Conservation (phyloP, 2,888 invertebrate genomes). For the Carabus problematicus region DNA sequence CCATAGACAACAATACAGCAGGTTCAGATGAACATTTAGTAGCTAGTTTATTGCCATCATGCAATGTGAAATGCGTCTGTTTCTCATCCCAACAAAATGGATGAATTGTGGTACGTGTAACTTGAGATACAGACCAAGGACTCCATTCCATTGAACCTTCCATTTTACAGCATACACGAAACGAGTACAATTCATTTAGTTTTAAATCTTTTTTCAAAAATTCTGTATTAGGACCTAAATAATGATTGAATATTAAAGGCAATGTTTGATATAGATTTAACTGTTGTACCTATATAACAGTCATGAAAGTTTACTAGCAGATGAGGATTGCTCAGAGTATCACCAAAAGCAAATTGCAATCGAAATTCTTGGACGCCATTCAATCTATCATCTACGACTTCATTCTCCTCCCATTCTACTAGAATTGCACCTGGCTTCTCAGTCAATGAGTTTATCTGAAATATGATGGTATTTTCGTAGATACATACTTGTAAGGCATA, state of each 20-base stretch:
- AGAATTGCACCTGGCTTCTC: constrained; percentile 64
- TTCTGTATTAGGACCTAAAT: constrained; percentile 58
- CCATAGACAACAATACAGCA: constrained; percentile 60
- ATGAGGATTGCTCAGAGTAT: constrained; percentile 53
- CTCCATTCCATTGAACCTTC: constrained; percentile 60
- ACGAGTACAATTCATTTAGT: constrained; percentile 60
- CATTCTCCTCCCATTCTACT: constrained; percentile 62
- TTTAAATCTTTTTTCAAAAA: constrained; percentile 62
- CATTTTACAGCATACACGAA: constrained; percentile 63
- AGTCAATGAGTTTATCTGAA: constrained; percentile 60
- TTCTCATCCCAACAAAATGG: constrained; percentile 61
- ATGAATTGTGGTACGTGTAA: constrained; percentile 59
- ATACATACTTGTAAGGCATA: not conserved
- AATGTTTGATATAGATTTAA: not conserved
- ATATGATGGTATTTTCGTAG: constrained; percentile 44
- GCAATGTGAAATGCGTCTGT: constrained; percentile 58
- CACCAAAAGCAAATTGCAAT: constrained; percentile 59
- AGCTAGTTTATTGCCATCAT: constrained; percentile 62
- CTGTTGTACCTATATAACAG: constrained; percentile 57
- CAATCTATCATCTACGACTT: constrained; percentile 57
- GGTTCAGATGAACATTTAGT: constrained; percentile 54
- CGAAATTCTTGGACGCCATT: constrained; percentile 60
- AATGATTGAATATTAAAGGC: not conserved
- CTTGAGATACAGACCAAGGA: constrained; percentile 63
- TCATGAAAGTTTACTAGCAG: constrained; percentile 54